phyloP scores from a whole-genome alignment of 2,888 invertebrate species.

The Zygaena filipendulae region DNA sequence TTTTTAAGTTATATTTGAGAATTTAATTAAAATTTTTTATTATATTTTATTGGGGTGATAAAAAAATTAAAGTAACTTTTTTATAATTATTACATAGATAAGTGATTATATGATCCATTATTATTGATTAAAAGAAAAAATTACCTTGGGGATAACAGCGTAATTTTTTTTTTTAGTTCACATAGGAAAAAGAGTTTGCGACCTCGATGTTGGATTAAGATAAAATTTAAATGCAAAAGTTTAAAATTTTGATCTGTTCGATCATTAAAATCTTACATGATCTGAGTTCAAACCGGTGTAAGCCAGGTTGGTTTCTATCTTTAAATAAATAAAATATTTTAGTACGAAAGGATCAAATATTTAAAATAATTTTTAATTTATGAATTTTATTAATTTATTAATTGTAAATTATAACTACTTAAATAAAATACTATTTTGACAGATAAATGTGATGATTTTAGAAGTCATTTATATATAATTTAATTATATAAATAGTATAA shows the following conservation, averaged over 20 bases:
- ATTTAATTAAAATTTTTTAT: too few species aligned
- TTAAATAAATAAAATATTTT: slow-evolving; percentile 68
- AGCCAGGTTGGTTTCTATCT: slow-evolving; percentile 91
- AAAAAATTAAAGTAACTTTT: too few species aligned
- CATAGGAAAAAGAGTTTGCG: slow-evolving; percentile 80
- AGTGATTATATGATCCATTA: too few species aligned
- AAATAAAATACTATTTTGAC: slow-evolving; percentile 64
- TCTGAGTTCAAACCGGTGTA: slow-evolving; percentile 89
- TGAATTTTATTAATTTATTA: too few species aligned
- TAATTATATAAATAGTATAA: too few species aligned
- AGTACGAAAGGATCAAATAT: slow-evolving; percentile 84
- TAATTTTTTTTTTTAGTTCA: slow-evolving; percentile 80
- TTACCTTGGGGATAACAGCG: slow-evolving; percentile 89
- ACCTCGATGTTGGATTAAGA: slow-evolving; percentile 92
- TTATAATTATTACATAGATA: too few species aligned
- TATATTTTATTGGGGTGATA: too few species aligned
- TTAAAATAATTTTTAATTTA: slow-evolving; percentile 63
- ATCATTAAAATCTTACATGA: slow-evolving; percentile 87
- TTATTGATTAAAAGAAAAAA: slow-evolving; percentile 75
- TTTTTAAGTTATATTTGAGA: too few species aligned
- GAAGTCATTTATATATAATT: too few species aligned
- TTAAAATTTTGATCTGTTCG: slow-evolving; percentile 81
- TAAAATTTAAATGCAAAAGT: slow-evolving; percentile 73
- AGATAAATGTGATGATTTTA: slow-evolving; percentile 77
- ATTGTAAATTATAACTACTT: slow-evolving; percentile 23